Base-by-base conservation (phyloP, 2,113 vertebrate species). In the Chaetodon trifascialis region DNA sequence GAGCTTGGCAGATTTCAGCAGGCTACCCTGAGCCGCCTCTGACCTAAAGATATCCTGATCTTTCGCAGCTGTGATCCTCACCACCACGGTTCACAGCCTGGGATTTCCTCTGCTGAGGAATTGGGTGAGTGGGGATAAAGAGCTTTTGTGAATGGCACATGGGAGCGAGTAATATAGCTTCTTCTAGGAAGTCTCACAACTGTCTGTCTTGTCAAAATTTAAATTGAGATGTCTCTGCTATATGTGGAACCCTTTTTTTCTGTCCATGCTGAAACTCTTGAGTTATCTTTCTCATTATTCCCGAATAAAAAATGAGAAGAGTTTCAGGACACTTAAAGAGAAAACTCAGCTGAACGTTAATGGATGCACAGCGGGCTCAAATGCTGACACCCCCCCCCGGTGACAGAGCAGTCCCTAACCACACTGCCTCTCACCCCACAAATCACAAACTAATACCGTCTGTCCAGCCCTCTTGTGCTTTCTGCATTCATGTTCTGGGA, bases 41-140 rank as follows among this genome's bases (percentile, higher is more conserved):
- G 84, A 83, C 85, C 72, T 46, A 46, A 71, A 87, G 77, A 83
- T 54, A 79, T 76, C 85, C 83, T 74, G 79, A 90, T 86, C 81
- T 87, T 65, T 68, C 10, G 1, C 76, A 82, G 79, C 86, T 80
- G 74, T 82, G 83, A 91, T 79, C 82, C 88, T 73, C 59, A 72
- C 76, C 74, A 75, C 69, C 42, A 16, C 5, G 15, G 68, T 63
- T 86, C 75, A 80, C 77, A 85, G 76, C 44, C 80, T 62, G 62
- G 87, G 88, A 86, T 89, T 89, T 84, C 85, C 84, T 86, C 65
- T 81, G 75, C 54, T 36, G 59, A 36, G 65, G 65, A 87, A 82
- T 46, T 11, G 74, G 36, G 59, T 4, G 42, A 81, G 67, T 25
- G 36, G 38, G 80, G 79, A 90, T 90, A 54, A 85, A 74, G 54